phyloP scores from a whole-genome alignment of 2,888 invertebrate species.

The Sesamia inferens region DNA sequence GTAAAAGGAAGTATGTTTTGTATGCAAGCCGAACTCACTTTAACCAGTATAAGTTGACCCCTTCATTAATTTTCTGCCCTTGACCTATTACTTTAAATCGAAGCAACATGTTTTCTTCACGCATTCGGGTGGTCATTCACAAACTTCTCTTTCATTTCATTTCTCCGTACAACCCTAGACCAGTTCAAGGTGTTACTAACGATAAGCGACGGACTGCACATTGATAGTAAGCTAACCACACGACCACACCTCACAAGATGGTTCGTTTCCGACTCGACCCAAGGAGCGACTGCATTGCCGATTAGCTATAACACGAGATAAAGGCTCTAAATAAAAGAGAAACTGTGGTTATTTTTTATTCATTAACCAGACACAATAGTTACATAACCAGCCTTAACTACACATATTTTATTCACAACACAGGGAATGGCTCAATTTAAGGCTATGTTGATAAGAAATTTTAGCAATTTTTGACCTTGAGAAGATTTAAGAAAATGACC shows the following conservation, averaged over 20 bases:
- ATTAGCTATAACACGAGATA: slow-evolving; percentile 12
- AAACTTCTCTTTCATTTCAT: background rate
- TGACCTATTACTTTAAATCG: background rate
- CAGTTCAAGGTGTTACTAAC: background rate
- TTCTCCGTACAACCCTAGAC: background rate
- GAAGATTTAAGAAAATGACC: background rate
- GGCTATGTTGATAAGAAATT: background rate
- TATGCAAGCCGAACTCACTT: slow-evolving; percentile 27
- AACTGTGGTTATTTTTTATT: background rate
- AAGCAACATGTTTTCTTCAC: background rate
- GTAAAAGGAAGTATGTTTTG: slow-evolving; percentile 38
- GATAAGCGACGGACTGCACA: background rate
- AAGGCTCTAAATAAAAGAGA: background rate
- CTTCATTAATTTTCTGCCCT: background rate
- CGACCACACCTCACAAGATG: slow-evolving; percentile 39
- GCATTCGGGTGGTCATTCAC: background rate
- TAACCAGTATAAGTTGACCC: background rate
- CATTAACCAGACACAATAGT: background rate
- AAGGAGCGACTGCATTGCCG: slow-evolving; percentile 19
- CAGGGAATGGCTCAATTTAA: background rate
- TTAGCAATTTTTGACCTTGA: background rate
- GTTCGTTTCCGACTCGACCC: slow-evolving; percentile 34
- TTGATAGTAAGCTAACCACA: slow-evolving; percentile 17
- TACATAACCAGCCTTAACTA: background rate
- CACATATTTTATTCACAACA: background rate